Conservation (phyloP, 53 echinoderm and acorn worm genomes). For the Paracentrotus lividus region DNA sequence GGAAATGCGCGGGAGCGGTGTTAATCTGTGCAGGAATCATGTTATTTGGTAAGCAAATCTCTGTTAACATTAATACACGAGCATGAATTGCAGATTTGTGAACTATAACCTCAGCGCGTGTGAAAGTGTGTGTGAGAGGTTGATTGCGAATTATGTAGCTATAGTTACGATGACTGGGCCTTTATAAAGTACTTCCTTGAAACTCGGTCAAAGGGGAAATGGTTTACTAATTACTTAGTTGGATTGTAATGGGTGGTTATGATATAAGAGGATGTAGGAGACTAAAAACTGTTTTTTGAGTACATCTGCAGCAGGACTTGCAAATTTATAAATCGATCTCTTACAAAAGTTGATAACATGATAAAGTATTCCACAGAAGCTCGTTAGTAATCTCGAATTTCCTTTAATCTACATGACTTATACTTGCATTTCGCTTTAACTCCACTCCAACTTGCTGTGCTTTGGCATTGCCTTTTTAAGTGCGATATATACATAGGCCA, state of each 20-base stretch:
- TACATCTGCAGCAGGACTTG: no score
- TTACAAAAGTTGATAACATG: no score
- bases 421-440: neutral
- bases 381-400: neutral
- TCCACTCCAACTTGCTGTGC: no score
- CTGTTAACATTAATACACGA: neutral
- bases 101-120: neutral
- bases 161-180: constrained; percentile 42
- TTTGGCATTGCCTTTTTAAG: no score
- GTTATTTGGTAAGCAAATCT: constrained; percentile 54
- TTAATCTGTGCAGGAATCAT: constrained; percentile 59
- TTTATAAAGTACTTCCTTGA: constrained; percentile 39
- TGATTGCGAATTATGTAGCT: constrained; percentile 57
- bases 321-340: constrained; percentile 18
- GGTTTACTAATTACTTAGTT: constrained; percentile 31
- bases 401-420: neutral
- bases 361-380: neutral
- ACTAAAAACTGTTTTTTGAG: neutral
- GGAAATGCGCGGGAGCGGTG: constrained; percentile 49
- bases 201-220: constrained; percentile 36
- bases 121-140: neutral
- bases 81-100: neutral
- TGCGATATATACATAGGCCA: no score
- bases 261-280: neutral
- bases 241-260: constrained; percentile 8